Conservation (phyloP, 2,113 vertebrate genomes). For the Apus apus region DNA sequence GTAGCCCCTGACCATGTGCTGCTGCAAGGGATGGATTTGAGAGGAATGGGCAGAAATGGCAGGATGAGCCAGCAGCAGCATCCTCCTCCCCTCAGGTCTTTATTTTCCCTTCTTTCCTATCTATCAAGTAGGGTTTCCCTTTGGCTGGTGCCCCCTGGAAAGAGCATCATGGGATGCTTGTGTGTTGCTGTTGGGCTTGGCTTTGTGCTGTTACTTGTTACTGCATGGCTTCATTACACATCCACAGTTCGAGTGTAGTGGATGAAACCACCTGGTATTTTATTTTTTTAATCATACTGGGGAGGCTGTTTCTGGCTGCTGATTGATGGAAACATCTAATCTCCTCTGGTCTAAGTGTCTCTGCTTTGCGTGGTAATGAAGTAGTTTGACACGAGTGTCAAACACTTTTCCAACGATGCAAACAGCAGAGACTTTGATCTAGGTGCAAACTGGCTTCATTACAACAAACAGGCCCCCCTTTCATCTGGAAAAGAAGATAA, state of each 20-base stretch:
- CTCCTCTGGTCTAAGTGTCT: slow-evolving; percentile 51
- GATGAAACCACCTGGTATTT: not conserved
- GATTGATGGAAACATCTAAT: slow-evolving; percentile 58
- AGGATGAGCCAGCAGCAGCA: not conserved
- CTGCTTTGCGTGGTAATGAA: slow-evolving; percentile 32
- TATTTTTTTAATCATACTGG: slow-evolving; percentile 12
- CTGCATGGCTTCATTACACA: not conserved
- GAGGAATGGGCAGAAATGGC: not conserved
- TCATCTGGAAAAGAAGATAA: slow-evolving; percentile 8
- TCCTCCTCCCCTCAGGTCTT: not conserved
- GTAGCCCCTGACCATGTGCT: not conserved
- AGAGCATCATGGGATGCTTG: rapidly evolving
- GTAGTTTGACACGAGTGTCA: slow-evolving; percentile 55
- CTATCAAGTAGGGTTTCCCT: not conserved
- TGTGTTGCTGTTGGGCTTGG: not conserved
- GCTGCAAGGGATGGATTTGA: not conserved
- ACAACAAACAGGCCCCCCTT: slow-evolving; percentile 35
- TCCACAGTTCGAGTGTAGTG: rapidly evolving
- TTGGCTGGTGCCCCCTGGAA: not conserved
- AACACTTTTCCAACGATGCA: not conserved
- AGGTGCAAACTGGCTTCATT: slow-evolving; percentile 41
- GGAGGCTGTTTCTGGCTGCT: slow-evolving; percentile 36
- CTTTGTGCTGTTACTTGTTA: not conserved
- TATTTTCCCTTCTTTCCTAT: not conserved
- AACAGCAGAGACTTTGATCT: slow-evolving; percentile 41